phyloP scores from a whole-genome alignment of 2,888 invertebrate genomes.

The Heteropelma amictum region DNA sequence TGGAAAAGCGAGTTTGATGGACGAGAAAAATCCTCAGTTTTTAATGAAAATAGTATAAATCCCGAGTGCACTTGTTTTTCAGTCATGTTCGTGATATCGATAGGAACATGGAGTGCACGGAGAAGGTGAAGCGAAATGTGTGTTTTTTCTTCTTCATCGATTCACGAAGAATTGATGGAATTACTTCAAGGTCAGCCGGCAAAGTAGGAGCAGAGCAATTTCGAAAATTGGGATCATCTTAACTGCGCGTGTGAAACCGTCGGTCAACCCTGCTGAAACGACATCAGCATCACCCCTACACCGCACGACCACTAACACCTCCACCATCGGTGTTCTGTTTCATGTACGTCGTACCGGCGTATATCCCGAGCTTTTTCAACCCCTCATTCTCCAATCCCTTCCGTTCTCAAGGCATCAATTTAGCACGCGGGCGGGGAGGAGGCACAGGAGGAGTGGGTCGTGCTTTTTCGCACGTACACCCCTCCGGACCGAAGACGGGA shows the following conservation, averaged over 20 bases:
- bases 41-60: not conserved
- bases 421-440: slow-evolving; percentile 10
- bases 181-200: not conserved
- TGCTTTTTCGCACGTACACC: slow-evolving; percentile 24
- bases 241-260: slow-evolving; percentile 28
- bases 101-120: too few species aligned
- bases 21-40: too few species aligned
- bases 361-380: slow-evolving; percentile 29
- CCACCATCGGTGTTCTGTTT: slow-evolving; percentile 36
- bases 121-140: too few species aligned
- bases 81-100: not conserved
- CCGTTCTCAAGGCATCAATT: slow-evolving; percentile 35
- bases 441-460: not conserved
- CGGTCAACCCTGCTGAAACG: slow-evolving; percentile 29
- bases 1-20: too few species aligned
- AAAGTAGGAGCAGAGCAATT: slow-evolving; percentile 7
- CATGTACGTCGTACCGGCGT: slow-evolving; percentile 20
- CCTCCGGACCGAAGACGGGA: slow-evolving; percentile 60
- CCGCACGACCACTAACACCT: slow-evolving; percentile 17
- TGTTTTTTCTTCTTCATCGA: too few species aligned
- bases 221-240: slow-evolving; percentile 29
- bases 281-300: slow-evolving; percentile 6
- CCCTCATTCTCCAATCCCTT: slow-evolving; percentile 33
- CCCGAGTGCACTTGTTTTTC: not conserved
- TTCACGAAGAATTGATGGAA: not conserved